A percentile compares a stretch with the other conserved stretches of the same genome.
These are phyloP conservation scores for Hydropsyche tenuis DNA, from an alignment of 1,140 invertebrate genomes.

Conservation along the genomic window DNA sequence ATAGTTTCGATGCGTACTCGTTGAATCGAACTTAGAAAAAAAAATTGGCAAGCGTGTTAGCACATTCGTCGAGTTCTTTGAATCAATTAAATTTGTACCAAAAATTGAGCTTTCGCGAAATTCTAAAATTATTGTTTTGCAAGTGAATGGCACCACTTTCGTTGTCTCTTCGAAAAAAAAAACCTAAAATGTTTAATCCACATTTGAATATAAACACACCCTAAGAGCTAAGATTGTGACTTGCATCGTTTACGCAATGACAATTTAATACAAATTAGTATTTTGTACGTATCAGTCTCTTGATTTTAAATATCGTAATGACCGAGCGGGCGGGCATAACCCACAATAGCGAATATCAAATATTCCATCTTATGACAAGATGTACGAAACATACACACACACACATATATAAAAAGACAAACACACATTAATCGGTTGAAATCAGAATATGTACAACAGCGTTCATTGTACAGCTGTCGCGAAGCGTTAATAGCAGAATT, in stretches of 20 bases:
- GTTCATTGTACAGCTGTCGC: background rate
- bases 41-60: constrained; percentile 17
- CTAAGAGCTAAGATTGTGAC: constrained; percentile 8
- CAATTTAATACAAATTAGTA: constrained; percentile 22
- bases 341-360: too few relatives aligned
- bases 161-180: constrained; percentile 1
- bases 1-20: constrained; percentile 14
- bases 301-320: constrained; percentile 1
- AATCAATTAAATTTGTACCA: too few relatives aligned
- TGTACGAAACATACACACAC: background rate
- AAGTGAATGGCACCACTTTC: constrained; percentile 12
- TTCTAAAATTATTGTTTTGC: background rate
- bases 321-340: background rate
- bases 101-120: background rate
- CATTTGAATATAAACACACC: constrained; percentile 7
- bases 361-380: background rate
- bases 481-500: background rate
- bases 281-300: constrained; percentile 40
- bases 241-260: constrained; percentile 4
- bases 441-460: background rate
- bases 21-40: background rate
- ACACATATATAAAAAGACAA: too few relatives aligned
- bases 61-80: background rate
- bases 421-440: too few relatives aligned
- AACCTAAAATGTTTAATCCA: background rate